Percentiles rank a stretch among this genome's conserved stretches.
These are phyloP conservation scores for Eurytemora carolleeae DNA, from an alignment of 1,140 invertebrate species.

Conservation along the genomic window DNA sequence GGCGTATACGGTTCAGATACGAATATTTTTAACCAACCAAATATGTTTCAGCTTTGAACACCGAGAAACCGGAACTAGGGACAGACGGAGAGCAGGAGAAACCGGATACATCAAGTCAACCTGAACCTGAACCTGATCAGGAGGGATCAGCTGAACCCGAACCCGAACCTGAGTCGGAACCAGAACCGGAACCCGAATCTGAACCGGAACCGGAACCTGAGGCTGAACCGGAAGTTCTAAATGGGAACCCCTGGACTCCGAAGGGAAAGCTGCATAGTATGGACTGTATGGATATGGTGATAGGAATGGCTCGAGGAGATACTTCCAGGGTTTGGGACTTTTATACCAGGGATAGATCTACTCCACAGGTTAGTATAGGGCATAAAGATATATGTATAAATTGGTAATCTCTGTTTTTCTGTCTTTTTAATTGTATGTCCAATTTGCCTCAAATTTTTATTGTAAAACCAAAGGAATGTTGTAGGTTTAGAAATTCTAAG, in stretches of 20 bases:
- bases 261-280: conserved; percentile 35
- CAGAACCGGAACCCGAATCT: conserved; percentile 21
- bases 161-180: conserved; percentile 17
- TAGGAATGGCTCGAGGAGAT: conserved; percentile 56
- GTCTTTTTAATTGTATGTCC: too few species aligned
- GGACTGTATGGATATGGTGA: conserved; percentile 87
- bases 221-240: conserved; percentile 14
- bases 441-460: too few species aligned
- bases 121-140: conserved; percentile 21
- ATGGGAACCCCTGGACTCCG: conserved; percentile 16
- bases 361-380: too few species aligned
- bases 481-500: too few species aligned
- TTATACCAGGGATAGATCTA: conserved; percentile 74
- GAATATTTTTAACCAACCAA: not conserved
- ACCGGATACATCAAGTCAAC: too few species aligned
- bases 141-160: conserved; percentile 17
- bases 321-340: conserved; percentile 66
- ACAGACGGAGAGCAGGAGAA: too few species aligned
- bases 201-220: conserved; percentile 9
- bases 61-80: too few species aligned
- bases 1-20: too few species aligned
- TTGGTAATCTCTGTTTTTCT: too few species aligned
- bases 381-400: too few species aligned
- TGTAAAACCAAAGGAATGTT: too few species aligned
- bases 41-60: conserved; percentile 23